phyloP scores from a whole-genome alignment of 2,113 vertebrate genomes.

The Lathamus discolor region DNA sequence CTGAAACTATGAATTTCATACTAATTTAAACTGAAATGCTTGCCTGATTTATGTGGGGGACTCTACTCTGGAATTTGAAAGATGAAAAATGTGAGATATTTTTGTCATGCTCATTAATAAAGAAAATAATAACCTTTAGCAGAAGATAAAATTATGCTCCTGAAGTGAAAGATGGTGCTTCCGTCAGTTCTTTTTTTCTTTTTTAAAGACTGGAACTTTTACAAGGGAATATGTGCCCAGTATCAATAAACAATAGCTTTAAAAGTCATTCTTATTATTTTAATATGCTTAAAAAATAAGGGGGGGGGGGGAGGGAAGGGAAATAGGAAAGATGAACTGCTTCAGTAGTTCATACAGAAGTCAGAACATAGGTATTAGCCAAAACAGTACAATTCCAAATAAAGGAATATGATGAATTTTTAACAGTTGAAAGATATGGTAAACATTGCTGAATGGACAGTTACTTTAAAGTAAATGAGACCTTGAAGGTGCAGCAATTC shows the following conservation, averaged over 20 bases:
- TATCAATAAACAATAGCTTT: not conserved
- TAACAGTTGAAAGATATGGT: not conserved
- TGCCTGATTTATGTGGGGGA: not conserved
- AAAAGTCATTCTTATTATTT: not conserved
- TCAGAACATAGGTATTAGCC: not conserved
- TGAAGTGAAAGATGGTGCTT: not conserved
- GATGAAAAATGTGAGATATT: not conserved
- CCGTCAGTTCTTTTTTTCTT: not conserved
- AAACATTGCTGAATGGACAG: not conserved
- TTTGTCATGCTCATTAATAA: not conserved
- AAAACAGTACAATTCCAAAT: not conserved
- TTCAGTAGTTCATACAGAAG: not conserved
- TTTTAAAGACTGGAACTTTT: not conserved
- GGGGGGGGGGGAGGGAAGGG: fast-evolving
- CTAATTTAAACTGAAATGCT: not conserved
- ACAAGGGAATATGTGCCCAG: not conserved
- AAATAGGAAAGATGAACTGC: not conserved
- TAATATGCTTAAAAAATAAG: not conserved
- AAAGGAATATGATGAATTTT: not conserved
- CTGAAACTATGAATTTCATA: not conserved
- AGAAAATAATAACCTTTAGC: not conserved
- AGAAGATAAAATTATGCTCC: not conserved
- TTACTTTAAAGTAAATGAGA: not conserved
- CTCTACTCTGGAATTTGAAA: not conserved
- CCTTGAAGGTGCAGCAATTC: not conserved